Evolutionary conservation across 2,797 vertebrate genomes (phyloP), one percentile per base, ranked within the genome.

Genomic region (Sciurus carolinensis): DNA sequence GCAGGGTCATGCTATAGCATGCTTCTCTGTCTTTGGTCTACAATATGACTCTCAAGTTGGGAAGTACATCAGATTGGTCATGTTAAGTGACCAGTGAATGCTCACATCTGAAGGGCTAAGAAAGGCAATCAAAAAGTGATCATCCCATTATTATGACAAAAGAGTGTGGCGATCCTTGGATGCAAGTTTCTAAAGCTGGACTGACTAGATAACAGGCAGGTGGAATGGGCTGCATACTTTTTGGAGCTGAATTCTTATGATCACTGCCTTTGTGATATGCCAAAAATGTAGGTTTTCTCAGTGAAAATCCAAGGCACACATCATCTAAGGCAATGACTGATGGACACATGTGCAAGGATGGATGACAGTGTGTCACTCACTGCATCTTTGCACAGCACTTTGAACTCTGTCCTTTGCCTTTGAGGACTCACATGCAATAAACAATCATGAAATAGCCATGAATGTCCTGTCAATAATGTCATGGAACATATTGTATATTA

Each of bases 1-100:
- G n/a, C 13, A 3, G 11, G 1, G 57, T n/a, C 8, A 13, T 15
- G 15, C 11, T 7, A 0, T 3, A 5, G 28, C 26, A 18, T 22
- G 1, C 47, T 77, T 66, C 24, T 93, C 57, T 64, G 13, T 30
- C 52, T 77, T 73, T 26, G 26, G n/a, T 62, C 24, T 50, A 82
- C 1, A 36, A 24, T 36, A 50, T 82, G 39, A 0, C 47, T 42
- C 15, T 54, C 3, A 87, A 33, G 0, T 91, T 59, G 84, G 26
- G n/a, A 73, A 54, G 59, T 39, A 73, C 1, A 54, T 7, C 59
- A 50, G 39, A 66, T 71, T 72, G 20, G n/a, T 62, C 11, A n/a
- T 20, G 22, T 30, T n/a, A 93, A 80, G n/a, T 85, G 50, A 28
- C 11, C 11, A 17, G 9, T 67, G 59, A 81, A 52, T 62, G 7